Base-by-base conservation (phyloP, 2,888 invertebrate species). In the Cryptus armator region DNA sequence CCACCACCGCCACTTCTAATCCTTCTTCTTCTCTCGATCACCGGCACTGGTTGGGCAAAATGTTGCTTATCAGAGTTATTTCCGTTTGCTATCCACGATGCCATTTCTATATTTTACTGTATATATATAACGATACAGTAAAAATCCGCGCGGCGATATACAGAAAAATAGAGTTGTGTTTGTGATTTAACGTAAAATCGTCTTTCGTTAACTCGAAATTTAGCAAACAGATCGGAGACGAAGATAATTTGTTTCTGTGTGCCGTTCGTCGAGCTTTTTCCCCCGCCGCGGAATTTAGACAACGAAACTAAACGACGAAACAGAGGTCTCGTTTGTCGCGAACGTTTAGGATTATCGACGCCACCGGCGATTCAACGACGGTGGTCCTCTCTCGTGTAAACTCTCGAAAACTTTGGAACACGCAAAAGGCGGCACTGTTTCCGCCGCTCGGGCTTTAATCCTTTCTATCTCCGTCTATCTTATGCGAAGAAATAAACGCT, bases 31-130 rank as follows among this genome's bases (percentile, higher is more conserved):
- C 85, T 71, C 80, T 85, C 82, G 76, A 67, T 76, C 44, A 85
- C 85, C 44, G 85, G 85, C 85, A 85, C 85, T 85, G 85, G 85
- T 83, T 82, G 85, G 82, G 85, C 70, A 83, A 76, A 85, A 77
- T 85, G 82, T 82, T 76, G 79, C 76, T 85, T 85, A 53, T 85
- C 85, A 80, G 85, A 85, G 53, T 85, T 79, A 74, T 78, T 85
- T 14, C 82, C 72, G 62, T 72, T 85, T 29, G 29, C 19, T 44
- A 59, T 85, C 80, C 82, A 82, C 32, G 62, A 67, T 12, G 85
- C 82, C 85, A 85, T 80, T 59, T 46, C 81, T 66, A 29, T 77
- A 19, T 10, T 19, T 6, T 64, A 19, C 71, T 10, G 3, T 29
- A 29, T 43, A 19, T 64, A 24, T 1, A n/a, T n/a, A n/a, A n/a